Base-by-base conservation (phyloP, 2,888 invertebrate species). In the Caenorhabditis afra region DNA sequence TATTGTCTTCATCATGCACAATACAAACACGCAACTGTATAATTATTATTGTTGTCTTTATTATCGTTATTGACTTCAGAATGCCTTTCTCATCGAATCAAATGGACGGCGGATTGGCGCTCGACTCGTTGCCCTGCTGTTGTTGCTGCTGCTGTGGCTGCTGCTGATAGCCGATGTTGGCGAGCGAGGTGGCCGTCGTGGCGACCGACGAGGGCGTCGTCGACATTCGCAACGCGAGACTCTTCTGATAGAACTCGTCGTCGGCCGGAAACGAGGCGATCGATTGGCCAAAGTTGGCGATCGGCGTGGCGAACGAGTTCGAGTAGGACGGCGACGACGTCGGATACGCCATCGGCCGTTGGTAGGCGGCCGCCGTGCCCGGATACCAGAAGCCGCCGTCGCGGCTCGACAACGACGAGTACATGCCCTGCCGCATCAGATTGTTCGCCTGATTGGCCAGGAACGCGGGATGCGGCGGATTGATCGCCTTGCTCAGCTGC, bases 401-500 rank as follows among this genome's bases (percentile, higher is more conserved):
- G 44, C 84, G 53, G 57, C 81, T 81, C 64, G 79, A 41, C 14
- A 80, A 74, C 12, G 70, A 64, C 23, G 84, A 68, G 61, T 84
- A 84, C 82, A 84, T 82, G 50, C 84, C 84, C 47, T 82, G 84
- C 59, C 84, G 53, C 81, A 84, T 82, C 41, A 84, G 59, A 35
- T 55, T 73, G n/a, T 79, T 79, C 2, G 81, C 81, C 16, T 73
- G 78, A 47, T 74, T 84, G 10, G 84, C 66, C n/a, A 81, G 59
- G 44, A 84, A 74, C 12, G 81, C 3, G 4, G 29, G 70, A 18
- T 74, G 84, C 39, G 80, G 82, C 10, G 84, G 82, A 35, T 82
- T 84, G 52, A 84, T 71, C 0, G 81, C 70, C 82, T 90, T 90
- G 55, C 89, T 86, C 73, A 89, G 62, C 74, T 90, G 90, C 73